Conservation (phyloP, 2,113 vertebrate species). For the Mohoua ochrocephala region DNA sequence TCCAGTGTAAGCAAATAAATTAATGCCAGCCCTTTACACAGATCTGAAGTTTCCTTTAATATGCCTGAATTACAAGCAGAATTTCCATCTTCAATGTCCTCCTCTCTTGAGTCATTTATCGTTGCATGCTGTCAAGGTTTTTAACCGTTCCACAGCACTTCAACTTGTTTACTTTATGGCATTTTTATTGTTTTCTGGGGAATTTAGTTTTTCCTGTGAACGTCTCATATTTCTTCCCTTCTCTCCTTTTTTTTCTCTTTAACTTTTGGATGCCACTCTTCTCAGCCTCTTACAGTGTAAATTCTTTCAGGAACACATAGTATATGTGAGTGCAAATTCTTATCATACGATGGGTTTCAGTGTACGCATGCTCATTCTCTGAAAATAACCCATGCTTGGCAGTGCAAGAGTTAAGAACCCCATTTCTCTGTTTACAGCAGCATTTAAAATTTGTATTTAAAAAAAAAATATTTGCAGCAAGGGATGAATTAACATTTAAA, state of each 20-base stretch:
- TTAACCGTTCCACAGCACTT: not conserved
- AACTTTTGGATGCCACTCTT: not conserved
- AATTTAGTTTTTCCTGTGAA: not conserved
- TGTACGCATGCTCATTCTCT: not conserved
- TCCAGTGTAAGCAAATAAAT: not conserved
- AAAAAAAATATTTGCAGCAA: slow-evolving; percentile 3
- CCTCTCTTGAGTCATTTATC: not conserved
- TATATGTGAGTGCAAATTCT: not conserved
- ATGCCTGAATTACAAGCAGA: not conserved
- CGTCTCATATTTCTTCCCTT: not conserved
- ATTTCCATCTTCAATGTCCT: not conserved
- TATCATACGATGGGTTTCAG: not conserved
- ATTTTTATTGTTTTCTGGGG: not conserved
- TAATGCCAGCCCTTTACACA: not conserved
- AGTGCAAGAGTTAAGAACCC: not conserved
- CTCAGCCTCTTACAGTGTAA: not conserved
- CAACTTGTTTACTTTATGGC: not conserved
- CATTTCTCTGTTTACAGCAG: not conserved
- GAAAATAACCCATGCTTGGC: not conserved
- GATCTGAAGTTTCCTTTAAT: not conserved
- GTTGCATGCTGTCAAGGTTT: not conserved
- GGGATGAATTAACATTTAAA: slow-evolving; percentile 26
- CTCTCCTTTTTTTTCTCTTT: not conserved
- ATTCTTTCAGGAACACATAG: not conserved
- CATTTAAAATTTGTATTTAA: not conserved